A percentile compares a stretch with the other conserved stretches of the same genome.
Conservation (phyloP, 2,797 vertebrate species). For the Dromococcyx pavoninus region DNA sequence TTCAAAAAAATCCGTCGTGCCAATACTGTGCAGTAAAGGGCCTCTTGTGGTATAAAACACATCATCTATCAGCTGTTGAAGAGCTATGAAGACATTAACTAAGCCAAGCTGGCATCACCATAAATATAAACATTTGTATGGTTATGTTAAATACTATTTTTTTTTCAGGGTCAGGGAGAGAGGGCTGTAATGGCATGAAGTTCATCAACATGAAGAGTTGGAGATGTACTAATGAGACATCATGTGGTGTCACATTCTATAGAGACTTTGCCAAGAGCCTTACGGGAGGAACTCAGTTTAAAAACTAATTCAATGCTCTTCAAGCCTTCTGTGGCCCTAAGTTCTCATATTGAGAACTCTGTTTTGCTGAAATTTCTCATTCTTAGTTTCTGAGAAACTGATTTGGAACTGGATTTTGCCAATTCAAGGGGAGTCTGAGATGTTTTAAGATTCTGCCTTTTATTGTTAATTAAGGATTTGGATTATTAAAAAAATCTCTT, state of each 20-base stretch:
- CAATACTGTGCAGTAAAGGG: background rate
- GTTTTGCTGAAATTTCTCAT: background rate
- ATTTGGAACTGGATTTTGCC: background rate
- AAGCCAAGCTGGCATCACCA: background rate
- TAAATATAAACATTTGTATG: background rate
- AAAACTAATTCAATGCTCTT: background rate
- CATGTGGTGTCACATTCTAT: background rate
- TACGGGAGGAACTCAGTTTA: background rate
- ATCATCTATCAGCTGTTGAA: background rate
- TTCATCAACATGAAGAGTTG: background rate
- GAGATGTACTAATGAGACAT: fast-evolving
- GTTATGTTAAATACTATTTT: background rate
- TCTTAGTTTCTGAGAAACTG: background rate
- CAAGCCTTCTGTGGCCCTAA: background rate
- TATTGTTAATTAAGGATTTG: background rate
- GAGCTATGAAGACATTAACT: background rate
- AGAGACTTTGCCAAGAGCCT: background rate
- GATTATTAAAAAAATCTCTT: background rate
- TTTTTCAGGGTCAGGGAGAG: background rate
- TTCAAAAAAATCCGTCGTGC: background rate
- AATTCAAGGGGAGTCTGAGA: background rate
- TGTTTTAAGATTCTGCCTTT: background rate
- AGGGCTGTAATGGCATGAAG: background rate
- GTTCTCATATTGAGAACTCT: background rate
- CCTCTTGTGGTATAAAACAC: background rate